Percentiles rank a stretch among this genome's conserved stretches.
Conservation (phyloP, 2,888 invertebrate species). For the Stenurella melanura region DNA sequence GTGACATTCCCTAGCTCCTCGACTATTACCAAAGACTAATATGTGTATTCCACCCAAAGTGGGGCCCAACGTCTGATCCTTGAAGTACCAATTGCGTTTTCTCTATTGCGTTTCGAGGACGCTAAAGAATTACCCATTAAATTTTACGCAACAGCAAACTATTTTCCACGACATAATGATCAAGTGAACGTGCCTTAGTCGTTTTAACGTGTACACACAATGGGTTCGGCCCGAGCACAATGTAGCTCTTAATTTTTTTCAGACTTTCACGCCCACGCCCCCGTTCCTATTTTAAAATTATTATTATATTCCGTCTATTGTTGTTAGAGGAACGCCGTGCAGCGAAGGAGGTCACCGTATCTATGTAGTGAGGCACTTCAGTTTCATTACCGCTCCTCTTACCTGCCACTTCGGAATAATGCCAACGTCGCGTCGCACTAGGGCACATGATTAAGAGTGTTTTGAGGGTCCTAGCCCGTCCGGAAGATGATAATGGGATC, state of each 20-base stretch:
- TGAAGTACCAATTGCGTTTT: background rate
- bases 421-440: conserved; percentile 9
- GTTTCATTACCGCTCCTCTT: conserved; percentile 10
- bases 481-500: background rate
- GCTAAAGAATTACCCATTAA: background rate
- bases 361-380: conserved; percentile 20
- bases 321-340: conserved; percentile 49
- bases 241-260: conserved; percentile 44
- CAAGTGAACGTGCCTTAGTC: conserved; percentile 15
- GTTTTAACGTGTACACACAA: conserved; percentile 22
- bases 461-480: background rate
- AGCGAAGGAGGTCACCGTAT: conserved; percentile 53
- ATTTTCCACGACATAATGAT: conserved; percentile 15
- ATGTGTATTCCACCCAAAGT: background rate
- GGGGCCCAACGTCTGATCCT: background rate
- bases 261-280: conserved; percentile 60
- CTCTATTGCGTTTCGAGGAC: background rate
- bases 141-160: conserved; percentile 12
- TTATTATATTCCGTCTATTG: conserved; percentile 58
- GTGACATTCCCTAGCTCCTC: background rate
- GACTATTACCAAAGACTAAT: background rate
- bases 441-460: background rate
- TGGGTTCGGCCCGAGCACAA: conserved; percentile 28
- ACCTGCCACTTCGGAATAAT: conserved; percentile 20
- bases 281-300: conserved; percentile 46